Evolutionary conservation across 2,113 vertebrate genomes (phyloP).

Genomic region (Microtus montanus): DNA sequence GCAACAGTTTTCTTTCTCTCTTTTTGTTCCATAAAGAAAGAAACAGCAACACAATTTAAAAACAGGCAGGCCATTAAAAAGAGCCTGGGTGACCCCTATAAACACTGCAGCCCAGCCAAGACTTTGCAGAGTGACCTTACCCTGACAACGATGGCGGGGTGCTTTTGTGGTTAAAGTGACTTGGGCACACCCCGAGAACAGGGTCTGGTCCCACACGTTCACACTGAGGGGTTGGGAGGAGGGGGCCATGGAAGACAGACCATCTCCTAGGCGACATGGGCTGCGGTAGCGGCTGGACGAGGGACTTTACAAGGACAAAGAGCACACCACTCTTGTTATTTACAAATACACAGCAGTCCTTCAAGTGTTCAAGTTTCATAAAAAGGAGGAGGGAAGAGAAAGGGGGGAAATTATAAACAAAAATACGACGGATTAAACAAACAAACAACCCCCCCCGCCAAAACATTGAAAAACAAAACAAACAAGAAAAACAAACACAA

Average conservation of each 20-base stretch:
- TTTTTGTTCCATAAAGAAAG: slow-evolving; percentile 75
- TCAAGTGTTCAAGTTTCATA: slow-evolving; percentile 97
- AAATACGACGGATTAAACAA: slow-evolving; percentile 75
- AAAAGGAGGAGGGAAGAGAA: slow-evolving; percentile 74
- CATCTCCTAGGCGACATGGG: slow-evolving; percentile 80
- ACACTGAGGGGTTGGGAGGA: neutral
- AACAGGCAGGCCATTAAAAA: slow-evolving; percentile 81
- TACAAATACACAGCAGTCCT: slow-evolving; percentile 99
- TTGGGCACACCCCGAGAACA: slow-evolving; percentile 62
- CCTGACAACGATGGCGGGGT: neutral
- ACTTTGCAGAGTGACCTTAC: slow-evolving; percentile 8
- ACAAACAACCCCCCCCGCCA: neutral
- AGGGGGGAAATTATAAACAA: accelerated
- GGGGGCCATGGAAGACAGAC: slow-evolving; percentile 69
- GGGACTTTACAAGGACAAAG: slow-evolving; percentile 95
- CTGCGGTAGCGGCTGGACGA: slow-evolving; percentile 88
- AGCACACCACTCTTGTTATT: slow-evolving; percentile 94
- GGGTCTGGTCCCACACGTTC: slow-evolving; percentile 83
- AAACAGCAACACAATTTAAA: slow-evolving; percentile 82
- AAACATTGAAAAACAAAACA: slow-evolving; percentile 66
- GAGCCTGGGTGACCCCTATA: slow-evolving; percentile 61
- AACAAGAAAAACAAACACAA: slow-evolving; percentile 87
- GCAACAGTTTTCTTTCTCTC: slow-evolving; percentile 74
- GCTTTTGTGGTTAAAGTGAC: slow-evolving; percentile 67
- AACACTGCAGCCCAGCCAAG: slow-evolving; percentile 69